Evolutionary conservation across 2,113 vertebrate genomes (phyloP).

Genomic region (Apodemus sylvaticus): DNA sequence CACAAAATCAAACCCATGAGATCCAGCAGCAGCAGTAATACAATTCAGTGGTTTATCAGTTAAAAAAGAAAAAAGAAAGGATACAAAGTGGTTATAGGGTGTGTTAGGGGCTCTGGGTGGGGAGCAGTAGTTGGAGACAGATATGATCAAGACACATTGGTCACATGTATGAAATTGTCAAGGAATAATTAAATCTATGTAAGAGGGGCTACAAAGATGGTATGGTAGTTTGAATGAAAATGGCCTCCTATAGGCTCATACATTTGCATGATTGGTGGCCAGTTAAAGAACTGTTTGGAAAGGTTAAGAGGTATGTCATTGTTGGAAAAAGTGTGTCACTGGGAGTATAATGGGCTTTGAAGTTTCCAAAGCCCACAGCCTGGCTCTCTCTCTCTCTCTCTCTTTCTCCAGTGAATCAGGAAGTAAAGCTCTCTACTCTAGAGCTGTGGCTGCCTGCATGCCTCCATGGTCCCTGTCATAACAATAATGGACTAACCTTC

Average conservation of each 20-base stretch:
- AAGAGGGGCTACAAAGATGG: neutral
- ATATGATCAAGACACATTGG: neutral
- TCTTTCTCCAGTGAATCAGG: neutral
- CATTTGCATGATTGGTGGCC: no score
- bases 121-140: no score
- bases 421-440: neutral
- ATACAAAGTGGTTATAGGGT: neutral
- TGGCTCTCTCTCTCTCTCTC: no score
- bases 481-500: neutral
- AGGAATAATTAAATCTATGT: neutral
- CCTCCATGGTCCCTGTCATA: neutral
- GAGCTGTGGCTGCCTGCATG: neutral
- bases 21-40: neutral
- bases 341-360: no score
- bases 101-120: neutral
- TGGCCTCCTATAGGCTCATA: no score
- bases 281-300: no score
- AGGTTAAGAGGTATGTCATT: no score
- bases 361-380: no score
- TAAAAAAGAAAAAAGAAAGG: neutral
- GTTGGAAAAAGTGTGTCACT: no score
- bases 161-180: neutral
- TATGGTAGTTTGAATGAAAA: neutral
- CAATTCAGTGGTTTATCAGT: neutral
- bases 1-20: neutral